phyloP scores from a whole-genome alignment of 2,888 invertebrate species.

The Xylota segnis region DNA sequence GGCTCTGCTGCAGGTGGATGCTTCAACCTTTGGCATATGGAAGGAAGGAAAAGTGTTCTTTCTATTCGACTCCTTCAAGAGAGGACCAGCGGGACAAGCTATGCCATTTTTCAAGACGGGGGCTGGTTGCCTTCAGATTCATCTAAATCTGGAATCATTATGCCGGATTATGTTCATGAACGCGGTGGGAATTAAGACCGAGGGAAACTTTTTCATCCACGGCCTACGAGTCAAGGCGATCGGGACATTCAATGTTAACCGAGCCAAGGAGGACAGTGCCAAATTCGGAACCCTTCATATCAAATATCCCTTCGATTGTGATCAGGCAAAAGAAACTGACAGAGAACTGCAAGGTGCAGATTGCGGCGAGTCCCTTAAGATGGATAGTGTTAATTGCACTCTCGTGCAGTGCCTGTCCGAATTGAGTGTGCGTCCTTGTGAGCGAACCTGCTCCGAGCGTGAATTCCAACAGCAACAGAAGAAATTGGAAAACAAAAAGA shows the following conservation, averaged over 20 bases:
- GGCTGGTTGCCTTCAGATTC: conserved; percentile 87
- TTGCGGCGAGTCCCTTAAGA: neutral
- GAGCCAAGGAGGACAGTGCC: conserved; percentile 33
- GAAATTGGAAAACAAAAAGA: conserved; percentile 28
- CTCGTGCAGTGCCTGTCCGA: conserved; percentile 69
- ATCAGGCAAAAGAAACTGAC: neutral
- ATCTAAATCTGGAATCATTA: conserved; percentile 86
- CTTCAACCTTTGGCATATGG: conserved; percentile 87
- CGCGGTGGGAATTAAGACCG: conserved; percentile 80
- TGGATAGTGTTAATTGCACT: neutral
- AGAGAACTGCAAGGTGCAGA: conserved; percentile 1
- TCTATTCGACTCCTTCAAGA: conserved; percentile 88
- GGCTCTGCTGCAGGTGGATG: conserved; percentile 86
- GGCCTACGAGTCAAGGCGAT: conserved; percentile 84
- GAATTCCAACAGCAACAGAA: conserved; percentile 59
- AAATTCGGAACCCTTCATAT: conserved; percentile 47
- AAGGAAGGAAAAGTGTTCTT: conserved; percentile 88
- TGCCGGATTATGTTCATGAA: conserved; percentile 86
- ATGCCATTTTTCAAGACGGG: conserved; percentile 80
- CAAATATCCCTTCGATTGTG: conserved; percentile 56
- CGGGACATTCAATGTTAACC: conserved; percentile 62
- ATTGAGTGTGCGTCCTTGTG: conserved; percentile 75
- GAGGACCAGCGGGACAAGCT: conserved; percentile 86
- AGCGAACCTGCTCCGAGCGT: conserved; percentile 72
- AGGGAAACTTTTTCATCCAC: conserved; percentile 85